Conservation (phyloP, 2,888 invertebrate species). For the Ophraella communa region DNA sequence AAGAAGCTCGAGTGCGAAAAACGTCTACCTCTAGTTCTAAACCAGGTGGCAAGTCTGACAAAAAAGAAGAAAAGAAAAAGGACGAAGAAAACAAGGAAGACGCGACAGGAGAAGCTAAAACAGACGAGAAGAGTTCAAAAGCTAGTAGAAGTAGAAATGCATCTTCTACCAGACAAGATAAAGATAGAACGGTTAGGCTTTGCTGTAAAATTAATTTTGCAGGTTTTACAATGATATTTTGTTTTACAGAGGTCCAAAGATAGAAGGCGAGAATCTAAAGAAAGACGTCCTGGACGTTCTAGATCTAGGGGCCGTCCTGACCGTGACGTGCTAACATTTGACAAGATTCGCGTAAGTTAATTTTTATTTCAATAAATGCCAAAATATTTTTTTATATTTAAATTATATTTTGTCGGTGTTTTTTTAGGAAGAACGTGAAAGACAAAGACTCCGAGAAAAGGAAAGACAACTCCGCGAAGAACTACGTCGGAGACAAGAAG, state of each 20-base stretch:
- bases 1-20: slow-evolving; percentile 10
- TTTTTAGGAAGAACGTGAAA: slow-evolving; percentile 73
- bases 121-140: slow-evolving; percentile 31
- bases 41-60: slow-evolving; percentile 26
- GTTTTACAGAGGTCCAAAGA: slow-evolving; percentile 28
- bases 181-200: neutral
- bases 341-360: slow-evolving; percentile 74
- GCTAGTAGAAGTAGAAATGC: slow-evolving; percentile 31
- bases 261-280: slow-evolving; percentile 31
- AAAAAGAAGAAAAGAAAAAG: slow-evolving; percentile 23
- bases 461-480: slow-evolving; percentile 81
- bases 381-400: too few relatives aligned
- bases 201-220: slow-evolving; percentile 6
- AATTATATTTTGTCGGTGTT: too few relatives aligned
- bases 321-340: slow-evolving; percentile 75
- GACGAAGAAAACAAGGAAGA: slow-evolving; percentile 23
- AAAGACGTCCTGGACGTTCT: slow-evolving; percentile 30
- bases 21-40: slow-evolving; percentile 16
- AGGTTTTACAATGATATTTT: neutral
- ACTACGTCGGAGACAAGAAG: slow-evolving; percentile 80
- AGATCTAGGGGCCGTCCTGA: slow-evolving; percentile 38
- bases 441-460: slow-evolving; percentile 76
- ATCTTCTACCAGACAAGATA: neutral
- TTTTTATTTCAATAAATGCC: too few relatives aligned
- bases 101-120: slow-evolving; percentile 33